These are phyloP conservation scores for Lydus trimaculatus DNA, from an alignment of 2,888 invertebrate genomes.

Conservation along the genomic window DNA sequence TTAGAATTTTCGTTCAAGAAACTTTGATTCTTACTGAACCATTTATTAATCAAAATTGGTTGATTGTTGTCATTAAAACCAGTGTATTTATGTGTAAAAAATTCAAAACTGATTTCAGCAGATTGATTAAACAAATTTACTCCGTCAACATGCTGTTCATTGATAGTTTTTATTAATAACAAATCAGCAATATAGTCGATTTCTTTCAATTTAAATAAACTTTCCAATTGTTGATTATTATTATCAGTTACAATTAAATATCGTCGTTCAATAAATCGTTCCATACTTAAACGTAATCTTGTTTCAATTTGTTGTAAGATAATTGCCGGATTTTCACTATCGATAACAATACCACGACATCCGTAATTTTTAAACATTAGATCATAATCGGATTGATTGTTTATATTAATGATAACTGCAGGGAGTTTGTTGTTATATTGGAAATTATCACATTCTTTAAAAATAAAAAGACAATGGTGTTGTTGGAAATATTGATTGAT, in stretches of 20 bases:
- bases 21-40: constrained; percentile 20
- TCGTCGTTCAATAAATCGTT: constrained; percentile 21
- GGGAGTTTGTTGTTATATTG: background rate
- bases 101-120: constrained; percentile 7
- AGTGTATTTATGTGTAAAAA: constrained; percentile 23
- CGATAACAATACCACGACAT: constrained; percentile 24
- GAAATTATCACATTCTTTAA: background rate
- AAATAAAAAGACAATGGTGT: background rate
- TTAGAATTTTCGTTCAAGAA: constrained; percentile 30
- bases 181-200: constrained; percentile 20
- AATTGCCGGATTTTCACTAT: background rate
- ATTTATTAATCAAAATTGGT: constrained; percentile 14
- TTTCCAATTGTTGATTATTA: constrained; percentile 10
- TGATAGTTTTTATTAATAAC: background rate
- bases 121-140: background rate
- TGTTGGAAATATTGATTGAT: background rate
- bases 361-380: constrained; percentile 22
- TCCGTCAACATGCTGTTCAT: background rate
- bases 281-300: constrained; percentile 13
- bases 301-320: constrained; percentile 18
- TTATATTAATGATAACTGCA: background rate
- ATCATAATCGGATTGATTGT: constrained; percentile 1
- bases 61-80: constrained; percentile 12
- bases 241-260: constrained; percentile 19
- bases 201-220: constrained; percentile 20